Conservation (phyloP, 2,888 invertebrate genomes). For the Cordilura impudica region DNA sequence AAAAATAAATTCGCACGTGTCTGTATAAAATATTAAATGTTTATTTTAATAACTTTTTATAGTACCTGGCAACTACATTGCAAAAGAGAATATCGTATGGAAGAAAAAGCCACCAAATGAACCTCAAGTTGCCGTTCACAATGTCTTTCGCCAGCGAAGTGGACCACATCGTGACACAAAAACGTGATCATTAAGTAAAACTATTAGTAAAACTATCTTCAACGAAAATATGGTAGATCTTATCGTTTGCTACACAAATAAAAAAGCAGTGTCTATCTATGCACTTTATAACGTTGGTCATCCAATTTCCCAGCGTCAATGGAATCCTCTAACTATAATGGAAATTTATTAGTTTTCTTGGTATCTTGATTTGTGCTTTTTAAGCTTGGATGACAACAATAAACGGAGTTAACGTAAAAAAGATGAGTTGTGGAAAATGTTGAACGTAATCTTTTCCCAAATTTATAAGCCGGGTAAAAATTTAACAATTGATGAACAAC, state of each 20-base stretch:
- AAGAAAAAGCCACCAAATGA: no score
- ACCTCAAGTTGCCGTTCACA: no score
- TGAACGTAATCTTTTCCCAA: conserved; percentile 8
- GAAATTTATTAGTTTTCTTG: not conserved
- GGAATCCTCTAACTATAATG: not conserved
- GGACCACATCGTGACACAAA: not conserved
- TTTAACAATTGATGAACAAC: conserved; percentile 4
- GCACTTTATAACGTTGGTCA: no score
- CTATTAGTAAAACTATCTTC: no score
- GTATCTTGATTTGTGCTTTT: not conserved
- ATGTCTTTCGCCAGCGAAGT: not conserved
- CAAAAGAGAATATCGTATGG: no score
- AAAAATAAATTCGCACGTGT: no score
- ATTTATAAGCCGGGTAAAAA: conserved; percentile 10
- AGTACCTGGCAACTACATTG: no score
- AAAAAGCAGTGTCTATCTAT: not conserved
- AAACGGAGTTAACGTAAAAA: not conserved
- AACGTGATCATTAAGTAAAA: not conserved
- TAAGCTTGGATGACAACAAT: not conserved
- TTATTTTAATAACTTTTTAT: no score
- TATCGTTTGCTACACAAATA: not conserved
- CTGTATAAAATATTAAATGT: no score
- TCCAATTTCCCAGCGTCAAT: not conserved
- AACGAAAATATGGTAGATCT: not conserved
- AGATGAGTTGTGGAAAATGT: not conserved